phyloP scores from a whole-genome alignment of 2,113 vertebrate species.

The Pimephales promelas region DNA sequence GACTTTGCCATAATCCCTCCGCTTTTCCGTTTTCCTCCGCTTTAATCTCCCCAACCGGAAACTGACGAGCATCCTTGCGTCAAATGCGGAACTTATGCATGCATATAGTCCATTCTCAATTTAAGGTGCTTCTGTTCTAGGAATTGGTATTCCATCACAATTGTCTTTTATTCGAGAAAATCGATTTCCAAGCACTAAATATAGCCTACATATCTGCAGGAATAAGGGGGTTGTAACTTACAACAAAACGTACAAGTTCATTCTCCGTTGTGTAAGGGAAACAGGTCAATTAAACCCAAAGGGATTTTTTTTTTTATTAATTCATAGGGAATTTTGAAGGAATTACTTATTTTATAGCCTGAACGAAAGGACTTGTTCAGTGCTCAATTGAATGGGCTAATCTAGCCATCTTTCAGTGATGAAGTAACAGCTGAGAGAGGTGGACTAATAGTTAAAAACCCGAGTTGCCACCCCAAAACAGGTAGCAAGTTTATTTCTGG shows the following conservation, averaged over 20 bases:
- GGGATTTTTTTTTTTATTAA: too few species aligned
- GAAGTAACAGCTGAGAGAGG: neutral
- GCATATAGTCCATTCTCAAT: too few species aligned
- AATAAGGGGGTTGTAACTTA: neutral
- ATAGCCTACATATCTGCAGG: neutral
- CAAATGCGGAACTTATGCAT: too few species aligned
- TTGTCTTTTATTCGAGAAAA: neutral
- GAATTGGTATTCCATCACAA: slow-evolving; percentile 15
- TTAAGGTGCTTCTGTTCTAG: neutral
- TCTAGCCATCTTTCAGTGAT: neutral
- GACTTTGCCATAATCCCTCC: too few species aligned
- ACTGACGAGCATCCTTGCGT: too few species aligned
- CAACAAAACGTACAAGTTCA: neutral
- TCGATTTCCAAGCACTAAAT: slow-evolving; percentile 5
- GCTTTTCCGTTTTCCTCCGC: too few species aligned
- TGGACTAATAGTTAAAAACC: neutral
- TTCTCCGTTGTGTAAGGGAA: neutral
- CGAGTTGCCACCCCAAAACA: neutral
- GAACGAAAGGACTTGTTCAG: too few species aligned
- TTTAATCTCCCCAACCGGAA: too few species aligned
- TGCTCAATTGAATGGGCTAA: too few species aligned
- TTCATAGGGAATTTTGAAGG: too few species aligned
- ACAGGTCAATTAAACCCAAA: too few species aligned
- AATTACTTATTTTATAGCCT: too few species aligned
- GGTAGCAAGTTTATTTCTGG: slow-evolving; percentile 8